phyloP scores from a whole-genome alignment of 2,797 vertebrate species.

The Huso huso region DNA sequence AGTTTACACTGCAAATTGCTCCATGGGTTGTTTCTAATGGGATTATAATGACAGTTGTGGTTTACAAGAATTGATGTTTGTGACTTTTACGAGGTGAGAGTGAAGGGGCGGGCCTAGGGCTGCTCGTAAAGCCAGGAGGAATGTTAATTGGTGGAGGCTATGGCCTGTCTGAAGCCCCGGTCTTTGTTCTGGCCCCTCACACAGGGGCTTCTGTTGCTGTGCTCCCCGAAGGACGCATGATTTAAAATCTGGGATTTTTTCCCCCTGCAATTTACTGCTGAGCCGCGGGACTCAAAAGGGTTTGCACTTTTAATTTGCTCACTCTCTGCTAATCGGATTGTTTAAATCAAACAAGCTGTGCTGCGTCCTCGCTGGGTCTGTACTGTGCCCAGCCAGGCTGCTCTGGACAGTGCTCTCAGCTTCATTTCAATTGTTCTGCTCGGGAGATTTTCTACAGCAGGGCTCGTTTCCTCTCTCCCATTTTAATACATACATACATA shows the following conservation, averaged over 20 bases:
- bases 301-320: slow-evolving; percentile 13
- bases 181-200: slow-evolving; percentile 52
- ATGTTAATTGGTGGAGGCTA: slow-evolving; percentile 73
- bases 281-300: slow-evolving; percentile 4
- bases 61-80: slow-evolving; percentile 60
- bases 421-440: no score
- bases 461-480: no score
- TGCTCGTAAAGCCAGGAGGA: slow-evolving; percentile 57
- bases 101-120: slow-evolving; percentile 49
- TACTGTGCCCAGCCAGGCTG: no score
- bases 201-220: slow-evolving; percentile 51
- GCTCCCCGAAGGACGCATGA: slow-evolving; percentile 50
- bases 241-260: slow-evolving; percentile 59
- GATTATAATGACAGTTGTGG: slow-evolving; percentile 67
- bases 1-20: slow-evolving; percentile 46
- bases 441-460: no score
- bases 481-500: no score
- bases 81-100: slow-evolving; percentile 73
- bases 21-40: slow-evolving; percentile 59
- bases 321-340: slow-evolving; percentile 2
- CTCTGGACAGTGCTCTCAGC: no score
- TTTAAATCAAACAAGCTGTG: no score
- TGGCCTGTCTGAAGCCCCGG: slow-evolving; percentile 28
- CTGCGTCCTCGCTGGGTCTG: no score
- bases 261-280: slow-evolving; percentile 13